A percentile compares a stretch with the other conserved stretches of the same genome.
These are phyloP conservation scores for Ceratoteleas bidentatus DNA, from an alignment of 1,140 invertebrate genomes.

Conservation along the genomic window DNA sequence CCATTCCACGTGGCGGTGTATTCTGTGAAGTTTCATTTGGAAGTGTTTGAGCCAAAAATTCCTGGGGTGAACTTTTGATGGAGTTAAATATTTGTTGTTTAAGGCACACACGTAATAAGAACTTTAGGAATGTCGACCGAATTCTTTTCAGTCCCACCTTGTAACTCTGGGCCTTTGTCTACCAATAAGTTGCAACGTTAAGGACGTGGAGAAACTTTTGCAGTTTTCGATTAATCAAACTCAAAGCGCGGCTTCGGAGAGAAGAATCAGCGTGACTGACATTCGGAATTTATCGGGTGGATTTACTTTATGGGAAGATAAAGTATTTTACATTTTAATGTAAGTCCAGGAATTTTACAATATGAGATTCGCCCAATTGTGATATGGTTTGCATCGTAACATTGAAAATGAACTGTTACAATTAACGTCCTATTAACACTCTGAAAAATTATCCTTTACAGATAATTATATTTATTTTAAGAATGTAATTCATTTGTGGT, in stretches of 20 bases:
- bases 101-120: too few species aligned
- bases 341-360: constrained; percentile 61
- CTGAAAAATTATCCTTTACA: too few species aligned
- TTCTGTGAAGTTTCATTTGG: constrained; percentile 58
- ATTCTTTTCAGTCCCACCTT: constrained; percentile 64
- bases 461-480: too few species aligned
- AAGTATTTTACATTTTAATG: constrained; percentile 71
- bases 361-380: too few species aligned
- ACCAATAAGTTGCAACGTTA: constrained; percentile 68
- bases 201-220: constrained; percentile 68
- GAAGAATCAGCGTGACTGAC: constrained; percentile 61
- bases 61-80: constrained; percentile 41
- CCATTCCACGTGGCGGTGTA: constrained; percentile 67
- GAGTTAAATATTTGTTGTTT: background rate
- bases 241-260: constrained; percentile 37
- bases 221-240: constrained; percentile 46
- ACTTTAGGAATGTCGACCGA: background rate
- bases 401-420: too few species aligned
- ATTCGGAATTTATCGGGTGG: constrained; percentile 68
- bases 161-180: constrained; percentile 74
- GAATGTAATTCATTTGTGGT: too few species aligned
- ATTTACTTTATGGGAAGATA: constrained; percentile 70
- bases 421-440: too few species aligned
- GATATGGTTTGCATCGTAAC: too few species aligned
- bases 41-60: constrained; percentile 34